phyloP scores from a whole-genome alignment of 2,888 invertebrate genomes.

The Tanaodytes sp. region DNA sequence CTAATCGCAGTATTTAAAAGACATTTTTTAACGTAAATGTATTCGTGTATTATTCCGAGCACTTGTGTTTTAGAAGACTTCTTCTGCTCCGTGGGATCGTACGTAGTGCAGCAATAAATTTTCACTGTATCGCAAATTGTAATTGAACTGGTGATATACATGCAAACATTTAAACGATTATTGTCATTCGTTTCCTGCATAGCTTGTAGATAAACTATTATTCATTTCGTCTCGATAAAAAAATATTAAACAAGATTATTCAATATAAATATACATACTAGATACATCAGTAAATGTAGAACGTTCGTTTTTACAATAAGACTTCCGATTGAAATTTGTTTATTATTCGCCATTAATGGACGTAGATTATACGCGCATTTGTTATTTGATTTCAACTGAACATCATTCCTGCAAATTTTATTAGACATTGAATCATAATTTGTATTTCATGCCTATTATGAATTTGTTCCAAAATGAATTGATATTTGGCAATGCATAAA shows the following conservation, averaged over 20 bases:
- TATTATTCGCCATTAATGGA: too few relatives aligned
- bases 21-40: slow-evolving; percentile 28
- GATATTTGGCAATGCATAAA: too few relatives aligned
- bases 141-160: slow-evolving; percentile 38
- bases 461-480: too few relatives aligned
- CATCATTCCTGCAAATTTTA: too few relatives aligned
- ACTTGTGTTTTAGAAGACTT: slow-evolving; percentile 46
- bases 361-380: too few relatives aligned
- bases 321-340: slow-evolving; percentile 13
- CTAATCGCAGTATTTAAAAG: slow-evolving; percentile 43
- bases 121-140: slow-evolving; percentile 41
- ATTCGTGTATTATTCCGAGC: slow-evolving; percentile 34
- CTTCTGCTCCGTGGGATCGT: slow-evolving; percentile 45
- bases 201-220: slow-evolving; percentile 47
- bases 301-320: slow-evolving; percentile 32
- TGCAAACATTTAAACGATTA: slow-evolving; percentile 36
- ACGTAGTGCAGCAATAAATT: slow-evolving; percentile 52
- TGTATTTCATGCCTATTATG: too few relatives aligned
- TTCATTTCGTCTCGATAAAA: slow-evolving; percentile 40
- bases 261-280: slow-evolving; percentile 46
- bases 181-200: slow-evolving; percentile 49
- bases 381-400: too few relatives aligned
- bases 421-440: too few relatives aligned
- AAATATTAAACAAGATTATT: slow-evolving; percentile 33
- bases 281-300: slow-evolving; percentile 44